These are phyloP conservation scores for Tretioscincus oriximinensis DNA, from an alignment of 2,113 vertebrate species.

Conservation along the genomic window DNA sequence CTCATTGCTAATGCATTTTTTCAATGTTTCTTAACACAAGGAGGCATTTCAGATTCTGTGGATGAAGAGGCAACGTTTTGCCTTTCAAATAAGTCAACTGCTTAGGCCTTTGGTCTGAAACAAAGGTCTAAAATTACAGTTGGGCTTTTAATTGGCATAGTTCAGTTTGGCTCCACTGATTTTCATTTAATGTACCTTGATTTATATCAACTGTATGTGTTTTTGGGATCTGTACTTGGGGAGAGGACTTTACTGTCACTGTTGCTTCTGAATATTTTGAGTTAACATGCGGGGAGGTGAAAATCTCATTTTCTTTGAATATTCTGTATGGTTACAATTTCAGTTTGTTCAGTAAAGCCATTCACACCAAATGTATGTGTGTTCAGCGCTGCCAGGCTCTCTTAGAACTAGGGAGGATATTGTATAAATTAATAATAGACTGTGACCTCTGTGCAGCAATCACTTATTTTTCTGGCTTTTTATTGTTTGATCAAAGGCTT, in stretches of 20 bases:
- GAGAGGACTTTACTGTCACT: neutral
- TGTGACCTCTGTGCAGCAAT: slow-evolving; percentile 2
- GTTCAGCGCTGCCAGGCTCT: neutral
- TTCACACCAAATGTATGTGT: neutral
- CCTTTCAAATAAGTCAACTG: fast-evolving
- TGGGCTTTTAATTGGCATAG: slow-evolving; percentile 15
- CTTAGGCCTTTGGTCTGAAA: slow-evolving; percentile 26
- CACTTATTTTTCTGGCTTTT: slow-evolving; percentile 11
- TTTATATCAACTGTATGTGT: neutral
- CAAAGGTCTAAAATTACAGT: slow-evolving; percentile 28
- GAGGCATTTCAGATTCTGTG: neutral
- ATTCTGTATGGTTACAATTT: slow-evolving; percentile 5
- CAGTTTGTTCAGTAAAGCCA: neutral
- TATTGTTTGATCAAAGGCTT: slow-evolving; percentile 15
- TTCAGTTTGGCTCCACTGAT: slow-evolving; percentile 20
- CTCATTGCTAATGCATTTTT: neutral
- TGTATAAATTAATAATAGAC: neutral
- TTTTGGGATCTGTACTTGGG: neutral
- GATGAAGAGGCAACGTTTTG: neutral
- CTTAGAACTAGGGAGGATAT: neutral
- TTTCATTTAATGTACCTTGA: neutral
- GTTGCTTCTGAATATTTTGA: neutral
- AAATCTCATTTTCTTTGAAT: neutral
- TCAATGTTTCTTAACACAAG: fast-evolving
- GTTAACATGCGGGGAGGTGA: neutral